Base-by-base conservation (phyloP, 2,888 invertebrate species). In the Acleris holmiana region DNA sequence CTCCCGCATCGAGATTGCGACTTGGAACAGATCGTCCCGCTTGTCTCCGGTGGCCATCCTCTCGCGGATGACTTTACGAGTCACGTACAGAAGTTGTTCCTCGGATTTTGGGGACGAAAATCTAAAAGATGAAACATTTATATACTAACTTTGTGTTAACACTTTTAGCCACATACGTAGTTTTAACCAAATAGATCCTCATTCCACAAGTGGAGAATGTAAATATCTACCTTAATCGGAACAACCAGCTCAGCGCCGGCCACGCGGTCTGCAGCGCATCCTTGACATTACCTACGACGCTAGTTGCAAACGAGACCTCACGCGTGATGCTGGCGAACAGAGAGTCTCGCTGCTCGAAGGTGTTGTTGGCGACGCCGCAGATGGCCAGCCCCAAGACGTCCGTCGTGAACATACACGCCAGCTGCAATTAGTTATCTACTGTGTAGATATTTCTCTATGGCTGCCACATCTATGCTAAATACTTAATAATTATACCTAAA, bases 341-440 rank as follows among this genome's bases (percentile, higher is more conserved):
- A 18, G 71, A 72, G 21, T 71, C 59, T 1, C 29, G 29, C 18
- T 68, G 58, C 48, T 59, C 47, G 41, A 73, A 73, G 0, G 71
- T 68, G 61, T 73, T 67, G 51, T 66, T 69, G 18, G 70, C 57
- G n/a, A 74, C 58, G 15, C 72, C 73, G 8, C 69, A 69, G 2
- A 73, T 63, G 5, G 70, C 72, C 17, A 72, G 68, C 6, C 69
- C 70, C 17, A 73, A 53, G 15, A 72, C 70, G 51, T 74, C 73
- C 29, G 70, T 73, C 4, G 73, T 73, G 47, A 67, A 73, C 47
- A 61, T 71, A 4, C 67, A 61, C 13, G 60, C 29, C 48, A 73
- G 41, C 74, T 74, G 55, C 18, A 15, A 35, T 13, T 3, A 6
- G 1, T 2, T 1, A 7, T 3, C 23, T 13, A 13, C 10, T 10